Base-by-base conservation (phyloP, 2,113 vertebrate genomes). In the Psittacus erithacus region DNA sequence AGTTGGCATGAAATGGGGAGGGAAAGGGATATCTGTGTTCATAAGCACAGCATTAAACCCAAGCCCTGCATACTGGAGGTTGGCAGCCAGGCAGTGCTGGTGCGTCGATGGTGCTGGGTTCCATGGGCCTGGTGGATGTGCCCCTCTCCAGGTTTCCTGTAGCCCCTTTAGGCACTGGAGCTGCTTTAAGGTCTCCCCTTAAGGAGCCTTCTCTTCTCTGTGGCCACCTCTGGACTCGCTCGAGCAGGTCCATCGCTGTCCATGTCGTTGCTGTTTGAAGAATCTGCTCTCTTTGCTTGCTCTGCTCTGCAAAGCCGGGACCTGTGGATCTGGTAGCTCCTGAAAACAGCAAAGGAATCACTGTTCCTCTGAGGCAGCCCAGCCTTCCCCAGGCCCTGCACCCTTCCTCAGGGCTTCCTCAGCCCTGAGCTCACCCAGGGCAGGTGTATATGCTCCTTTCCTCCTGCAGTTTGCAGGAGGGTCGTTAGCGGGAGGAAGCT, bases 81-180 rank as follows among this genome's bases (percentile, higher is more conserved):
- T 33, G 39, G 25, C 47, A 19, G 25, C 29, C 10, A 5, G 41
- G 55, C 47, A 53, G 47, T 7, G 11, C 44, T 2, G 6, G 16
- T 19, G 60, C 1, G 2, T 28, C 2, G 5, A 4, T 8, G 23
- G 29, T 1, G 29, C n/a, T 31, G 62, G 31, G 35, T 16, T 31
- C 49, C 20, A 1, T 3, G 25, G 57, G 16, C 43, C 29, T 2
- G 4, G 18, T 10, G 43, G 62, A 57, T 9, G 4, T 18, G 50
- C 11, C 71, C 15, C 33, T 24, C 57, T 59, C 33, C 57, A 35
- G 57, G 57, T 59, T 35, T 15, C 22, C 57, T 59, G 57, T 0
- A 24, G 22, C 9, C 22, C 33, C 57, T 59, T 59, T 5, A 24
- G 57, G 57, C 33, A 24, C 57, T 59, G 57, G 57, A 59, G 33